These are phyloP conservation scores for Lordiphosa andalusiaca DNA, from an alignment of 2,888 invertebrate species.

Conservation along the genomic window DNA sequence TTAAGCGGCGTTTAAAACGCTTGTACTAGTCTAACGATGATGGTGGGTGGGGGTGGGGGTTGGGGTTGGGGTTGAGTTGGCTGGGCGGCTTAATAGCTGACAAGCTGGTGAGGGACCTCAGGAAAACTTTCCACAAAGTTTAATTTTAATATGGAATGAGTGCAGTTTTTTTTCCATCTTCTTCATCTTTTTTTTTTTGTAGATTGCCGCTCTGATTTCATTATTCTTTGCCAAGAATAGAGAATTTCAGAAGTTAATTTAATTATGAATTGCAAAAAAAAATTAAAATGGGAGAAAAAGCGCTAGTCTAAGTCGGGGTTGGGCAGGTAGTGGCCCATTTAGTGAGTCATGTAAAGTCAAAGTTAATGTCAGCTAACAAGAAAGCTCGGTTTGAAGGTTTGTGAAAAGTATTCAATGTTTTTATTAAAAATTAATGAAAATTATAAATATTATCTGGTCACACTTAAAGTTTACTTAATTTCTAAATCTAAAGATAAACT, in stretches of 20 bases:
- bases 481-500: neutral
- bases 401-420: too few relatives aligned
- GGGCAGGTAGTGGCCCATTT: too few relatives aligned
- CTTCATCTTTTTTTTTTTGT: neutral
- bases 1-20: conserved; percentile 70
- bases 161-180: conserved; percentile 18
- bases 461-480: conserved; percentile 22
- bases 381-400: too few relatives aligned
- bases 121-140: conserved; percentile 61
- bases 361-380: too few relatives aligned
- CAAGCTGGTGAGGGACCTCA: conserved; percentile 22
- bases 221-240: neutral
- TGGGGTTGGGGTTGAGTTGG: too few relatives aligned
- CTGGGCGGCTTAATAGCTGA: neutral
- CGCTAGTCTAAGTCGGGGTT: too few relatives aligned
- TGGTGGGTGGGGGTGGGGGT: conserved; percentile 4
- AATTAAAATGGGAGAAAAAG: neutral
- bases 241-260: too few relatives aligned
- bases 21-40: conserved; percentile 25
- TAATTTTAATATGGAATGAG: conserved; percentile 70
- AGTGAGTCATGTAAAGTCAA: too few relatives aligned
- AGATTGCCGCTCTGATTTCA: neutral
- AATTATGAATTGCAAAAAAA: conserved; percentile 1
- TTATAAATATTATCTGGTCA: neutral
- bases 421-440: too few relatives aligned